Base-by-base conservation (phyloP, 2,888 invertebrate species). In the Arrhopalites spinosus region DNA sequence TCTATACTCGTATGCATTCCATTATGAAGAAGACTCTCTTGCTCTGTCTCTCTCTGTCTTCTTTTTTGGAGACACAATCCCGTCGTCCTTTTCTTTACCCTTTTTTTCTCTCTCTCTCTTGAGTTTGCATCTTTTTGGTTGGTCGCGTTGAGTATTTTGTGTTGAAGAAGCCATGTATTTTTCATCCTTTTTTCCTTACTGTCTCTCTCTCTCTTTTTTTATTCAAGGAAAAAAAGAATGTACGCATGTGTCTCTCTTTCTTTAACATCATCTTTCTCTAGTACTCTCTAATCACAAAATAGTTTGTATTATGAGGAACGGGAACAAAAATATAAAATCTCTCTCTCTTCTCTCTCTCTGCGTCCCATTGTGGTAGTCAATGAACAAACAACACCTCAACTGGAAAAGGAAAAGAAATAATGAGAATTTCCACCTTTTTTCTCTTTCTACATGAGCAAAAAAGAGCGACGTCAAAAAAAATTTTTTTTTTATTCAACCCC, bases 351-450 rank as follows among this genome's bases (percentile, higher is more conserved):
- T 45, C 45, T 45, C 45, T 70, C 43, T 70, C 70, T 70, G 47
- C 25, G 43, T 20, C n/a, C 43, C 59, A 70, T 59, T 70, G 53
- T 70, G 29, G 29, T 47, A 56, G 27, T 70, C 70, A 59, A 59
- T 70, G 70, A 15, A 17, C 56, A 36, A 43, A 70, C 56, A 70
- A 53, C 70, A 70, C 59, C 70, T 70, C 70, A 70, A 59, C 70
- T 70, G 59, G 70, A 70, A 70, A 59, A 59, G 70, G 53, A 70
- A n/a, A 70, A 59, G 70, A 70, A 70, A 70, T 59, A 70, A 70
- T 70, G 70, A 70, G 70, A 36, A 50, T 47, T 68, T 68, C 50
- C 47, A 36, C 15, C 47, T 47, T 47, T 47, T 3, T 47, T 47
- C 67, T 5, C 47, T 11, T 47, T 68, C 67, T 15, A 43, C 11